Evolutionary conservation across 2,113 vertebrate species (phyloP).

Genomic region (Gnathonemus longibarbis): DNA sequence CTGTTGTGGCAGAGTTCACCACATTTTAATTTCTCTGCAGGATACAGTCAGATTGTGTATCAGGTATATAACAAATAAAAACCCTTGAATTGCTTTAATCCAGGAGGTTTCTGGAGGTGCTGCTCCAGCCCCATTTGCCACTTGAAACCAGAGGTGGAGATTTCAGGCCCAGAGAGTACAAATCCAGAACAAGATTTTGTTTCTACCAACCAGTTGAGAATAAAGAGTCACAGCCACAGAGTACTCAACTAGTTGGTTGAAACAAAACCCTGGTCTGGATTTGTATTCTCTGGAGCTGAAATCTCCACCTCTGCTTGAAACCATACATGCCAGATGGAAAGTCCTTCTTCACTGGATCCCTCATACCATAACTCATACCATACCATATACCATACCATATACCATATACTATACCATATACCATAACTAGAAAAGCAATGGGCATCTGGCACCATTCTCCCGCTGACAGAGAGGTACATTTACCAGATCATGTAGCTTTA

Average conservation of each 20-base stretch:
- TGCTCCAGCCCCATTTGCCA: neutral
- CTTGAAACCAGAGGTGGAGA: too few species aligned
- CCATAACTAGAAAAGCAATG: neutral
- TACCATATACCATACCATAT: too few species aligned
- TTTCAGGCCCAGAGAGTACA: too few species aligned
- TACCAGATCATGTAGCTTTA: neutral
- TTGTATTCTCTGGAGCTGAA: too few species aligned
- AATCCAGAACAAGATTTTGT: too few species aligned
- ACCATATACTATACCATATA: too few species aligned
- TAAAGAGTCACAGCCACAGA: too few species aligned
- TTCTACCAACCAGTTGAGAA: too few species aligned
- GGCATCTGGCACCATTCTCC: neutral
- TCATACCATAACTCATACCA: neutral
- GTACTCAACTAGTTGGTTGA: too few species aligned
- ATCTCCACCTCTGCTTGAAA: neutral
- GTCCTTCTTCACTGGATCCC: neutral
- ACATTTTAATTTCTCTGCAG: too few species aligned
- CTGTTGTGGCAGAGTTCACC: too few species aligned
- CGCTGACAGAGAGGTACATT: neutral
- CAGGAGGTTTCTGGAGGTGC: neutral
- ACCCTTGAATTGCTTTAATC: neutral
- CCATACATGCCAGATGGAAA: neutral
- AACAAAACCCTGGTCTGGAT: too few species aligned
- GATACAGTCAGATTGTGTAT: neutral
- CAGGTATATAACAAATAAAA: neutral